These are phyloP conservation scores for Melanotaenia maccullochi DNA, from an alignment of 2,797 vertebrate genomes.

Conservation along the genomic window DNA sequence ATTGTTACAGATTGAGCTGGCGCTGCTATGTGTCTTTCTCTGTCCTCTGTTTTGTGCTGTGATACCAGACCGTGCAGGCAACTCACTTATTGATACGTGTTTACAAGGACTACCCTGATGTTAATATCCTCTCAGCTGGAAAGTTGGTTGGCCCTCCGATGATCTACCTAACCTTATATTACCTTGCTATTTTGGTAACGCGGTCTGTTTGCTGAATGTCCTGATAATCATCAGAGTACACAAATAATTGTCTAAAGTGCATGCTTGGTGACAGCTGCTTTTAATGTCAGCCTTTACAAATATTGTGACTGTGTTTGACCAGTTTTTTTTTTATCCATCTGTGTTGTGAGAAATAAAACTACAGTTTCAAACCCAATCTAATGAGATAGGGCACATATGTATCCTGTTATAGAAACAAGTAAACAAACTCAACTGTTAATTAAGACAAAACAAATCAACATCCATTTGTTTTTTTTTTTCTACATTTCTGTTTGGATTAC, in stretches of 20 bases:
- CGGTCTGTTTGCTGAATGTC: constrained; percentile 52
- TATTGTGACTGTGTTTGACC: constrained; percentile 27
- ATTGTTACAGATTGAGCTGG: constrained; percentile 57
- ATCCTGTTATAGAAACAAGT: constrained; percentile 60
- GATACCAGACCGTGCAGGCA: constrained; percentile 32
- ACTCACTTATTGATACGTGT: constrained; percentile 63
- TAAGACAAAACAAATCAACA: constrained; percentile 63
- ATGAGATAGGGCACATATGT: constrained; percentile 58
- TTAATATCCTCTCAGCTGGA: constrained; percentile 70
- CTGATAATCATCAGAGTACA: constrained; percentile 59
- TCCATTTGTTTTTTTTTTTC: constrained; percentile 42
- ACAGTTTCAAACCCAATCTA: constrained; percentile 45
- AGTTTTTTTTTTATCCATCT: constrained; percentile 22
- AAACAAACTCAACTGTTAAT: constrained; percentile 66
- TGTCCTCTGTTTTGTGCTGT: constrained; percentile 31
- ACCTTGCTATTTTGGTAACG: constrained; percentile 70
- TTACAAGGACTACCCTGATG: constrained; percentile 52
- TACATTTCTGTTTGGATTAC: constrained; percentile 69
- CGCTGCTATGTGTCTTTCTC: constrained; percentile 34
- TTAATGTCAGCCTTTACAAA: constrained; percentile 36
- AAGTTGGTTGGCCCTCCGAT: constrained; percentile 67
- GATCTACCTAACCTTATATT: constrained; percentile 70
- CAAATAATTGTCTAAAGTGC: constrained; percentile 72
- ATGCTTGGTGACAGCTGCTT: constrained; percentile 34
- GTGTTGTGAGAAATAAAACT: constrained; percentile 40